These are phyloP conservation scores for Molossus molossus DNA, from an alignment of 2,797 vertebrate genomes.

Conservation along the genomic window DNA sequence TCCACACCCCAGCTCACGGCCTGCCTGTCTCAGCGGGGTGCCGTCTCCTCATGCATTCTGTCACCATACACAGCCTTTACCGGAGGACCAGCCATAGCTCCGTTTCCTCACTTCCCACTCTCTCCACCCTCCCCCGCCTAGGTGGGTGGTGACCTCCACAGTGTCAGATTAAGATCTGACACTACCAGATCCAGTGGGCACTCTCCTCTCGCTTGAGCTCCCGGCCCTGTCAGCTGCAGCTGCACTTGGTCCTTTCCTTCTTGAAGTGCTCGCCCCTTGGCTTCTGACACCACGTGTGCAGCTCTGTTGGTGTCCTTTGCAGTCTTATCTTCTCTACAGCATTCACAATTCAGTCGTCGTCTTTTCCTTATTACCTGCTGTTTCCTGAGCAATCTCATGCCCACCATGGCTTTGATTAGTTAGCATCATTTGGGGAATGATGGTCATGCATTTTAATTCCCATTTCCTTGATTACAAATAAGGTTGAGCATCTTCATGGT, in stretches of 20 bases:
- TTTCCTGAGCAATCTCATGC: not conserved
- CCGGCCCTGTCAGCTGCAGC: not conserved
- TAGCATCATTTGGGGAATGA: not conserved
- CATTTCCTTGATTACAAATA: not conserved
- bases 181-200: not conserved
- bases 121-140: not conserved
- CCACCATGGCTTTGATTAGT: not conserved
- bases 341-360: not conserved
- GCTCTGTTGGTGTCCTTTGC: not conserved
- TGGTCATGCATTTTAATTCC: not conserved
- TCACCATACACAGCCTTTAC: not conserved
- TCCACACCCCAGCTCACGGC: not conserved
- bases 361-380: not conserved
- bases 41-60: not conserved
- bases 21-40: not conserved
- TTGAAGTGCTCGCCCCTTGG: not conserved
- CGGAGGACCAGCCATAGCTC: not conserved
- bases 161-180: no score
- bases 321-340: not conserved
- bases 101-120: not conserved
- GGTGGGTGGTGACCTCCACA: not conserved
- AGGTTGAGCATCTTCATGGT: not conserved
- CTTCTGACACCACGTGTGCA: fast-evolving
- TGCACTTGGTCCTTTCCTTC: not conserved
- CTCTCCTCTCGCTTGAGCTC: not conserved